phyloP scores from a whole-genome alignment of 2,888 invertebrate species.

The Heteromyza rotundicornis region DNA sequence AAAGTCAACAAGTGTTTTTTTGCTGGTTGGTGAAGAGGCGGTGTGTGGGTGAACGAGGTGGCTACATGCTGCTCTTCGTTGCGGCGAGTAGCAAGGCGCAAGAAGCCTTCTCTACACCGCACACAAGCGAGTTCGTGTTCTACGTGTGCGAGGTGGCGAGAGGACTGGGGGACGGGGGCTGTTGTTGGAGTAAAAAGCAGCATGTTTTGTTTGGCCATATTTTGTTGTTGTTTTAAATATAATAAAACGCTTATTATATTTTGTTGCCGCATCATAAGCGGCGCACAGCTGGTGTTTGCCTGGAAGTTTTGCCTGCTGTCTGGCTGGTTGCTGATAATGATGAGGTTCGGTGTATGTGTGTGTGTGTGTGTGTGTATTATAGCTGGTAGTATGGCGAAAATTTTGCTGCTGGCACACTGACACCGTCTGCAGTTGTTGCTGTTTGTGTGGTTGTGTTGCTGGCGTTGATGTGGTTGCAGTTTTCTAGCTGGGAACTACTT shows the following conservation, averaged over 20 bases:
- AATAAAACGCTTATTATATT: slow-evolving; percentile 52
- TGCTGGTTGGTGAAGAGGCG: too few relatives aligned
- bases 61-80: background rate
- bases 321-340: slow-evolving; percentile 44
- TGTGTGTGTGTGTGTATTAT: background rate
- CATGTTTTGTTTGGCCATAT: background rate
- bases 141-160: too few relatives aligned
- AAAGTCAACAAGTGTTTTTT: slow-evolving; percentile 19
- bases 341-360: slow-evolving; percentile 35
- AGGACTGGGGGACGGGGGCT: too few relatives aligned
- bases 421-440: slow-evolving; percentile 33
- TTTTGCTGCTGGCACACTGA: slow-evolving; percentile 31
- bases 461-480: background rate
- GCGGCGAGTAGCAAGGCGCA: too few relatives aligned
- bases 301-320: slow-evolving; percentile 23
- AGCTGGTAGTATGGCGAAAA: background rate
- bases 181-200: too few relatives aligned
- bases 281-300: background rate
- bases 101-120: too few relatives aligned
- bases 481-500: too few relatives aligned
- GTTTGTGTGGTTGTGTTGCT: background rate
- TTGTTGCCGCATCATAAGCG: slow-evolving; percentile 24
- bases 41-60: slow-evolving; percentile 15
- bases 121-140: too few relatives aligned
- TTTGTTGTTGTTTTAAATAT: slow-evolving; percentile 34